Evolutionary conservation across 2,113 vertebrate species (phyloP).

Genomic region (Sterrhoptilus dennistouni): DNA sequence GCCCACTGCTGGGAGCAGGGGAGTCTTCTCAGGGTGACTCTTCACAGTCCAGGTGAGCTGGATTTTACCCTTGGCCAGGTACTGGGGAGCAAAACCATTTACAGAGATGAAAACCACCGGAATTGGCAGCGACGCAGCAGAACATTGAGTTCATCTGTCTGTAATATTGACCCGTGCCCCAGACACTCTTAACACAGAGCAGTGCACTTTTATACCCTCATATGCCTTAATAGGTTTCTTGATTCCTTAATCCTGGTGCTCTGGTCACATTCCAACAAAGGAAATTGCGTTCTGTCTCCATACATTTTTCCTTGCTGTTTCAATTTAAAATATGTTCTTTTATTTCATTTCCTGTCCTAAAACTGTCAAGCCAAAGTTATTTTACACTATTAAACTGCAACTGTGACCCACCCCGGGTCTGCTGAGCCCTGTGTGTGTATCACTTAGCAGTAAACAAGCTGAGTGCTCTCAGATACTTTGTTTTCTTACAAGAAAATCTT

Average conservation of each 20-base stretch:
- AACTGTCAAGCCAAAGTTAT: conserved; percentile 26
- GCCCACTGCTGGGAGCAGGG: background rate
- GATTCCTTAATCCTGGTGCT: conserved; percentile 48
- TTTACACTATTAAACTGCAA: background rate
- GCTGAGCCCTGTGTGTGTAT: background rate
- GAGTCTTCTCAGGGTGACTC: conserved; percentile 58
- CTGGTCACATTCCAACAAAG: conserved; percentile 48
- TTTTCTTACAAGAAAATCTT: background rate
- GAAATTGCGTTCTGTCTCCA: conserved; percentile 55
- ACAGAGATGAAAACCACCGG: background rate
- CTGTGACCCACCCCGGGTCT: rapidly evolving
- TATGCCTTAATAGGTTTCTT: conserved; percentile 37
- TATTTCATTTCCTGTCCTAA: background rate
- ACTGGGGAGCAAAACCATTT: background rate
- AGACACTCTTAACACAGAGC: conserved; percentile 1
- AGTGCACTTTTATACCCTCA: background rate
- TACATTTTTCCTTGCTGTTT: conserved; percentile 36
- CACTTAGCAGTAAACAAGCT: background rate
- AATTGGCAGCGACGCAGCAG: background rate
- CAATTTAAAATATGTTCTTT: conserved; percentile 14
- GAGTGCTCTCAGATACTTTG: background rate
- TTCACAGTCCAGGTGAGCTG: conserved; percentile 73
- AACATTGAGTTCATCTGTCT: background rate
- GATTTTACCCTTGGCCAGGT: background rate
- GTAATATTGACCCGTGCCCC: background rate